Evolutionary conservation across 2,797 vertebrate genomes (phyloP).

Genomic region (Xiphorhynchus erythropygius): DNA sequence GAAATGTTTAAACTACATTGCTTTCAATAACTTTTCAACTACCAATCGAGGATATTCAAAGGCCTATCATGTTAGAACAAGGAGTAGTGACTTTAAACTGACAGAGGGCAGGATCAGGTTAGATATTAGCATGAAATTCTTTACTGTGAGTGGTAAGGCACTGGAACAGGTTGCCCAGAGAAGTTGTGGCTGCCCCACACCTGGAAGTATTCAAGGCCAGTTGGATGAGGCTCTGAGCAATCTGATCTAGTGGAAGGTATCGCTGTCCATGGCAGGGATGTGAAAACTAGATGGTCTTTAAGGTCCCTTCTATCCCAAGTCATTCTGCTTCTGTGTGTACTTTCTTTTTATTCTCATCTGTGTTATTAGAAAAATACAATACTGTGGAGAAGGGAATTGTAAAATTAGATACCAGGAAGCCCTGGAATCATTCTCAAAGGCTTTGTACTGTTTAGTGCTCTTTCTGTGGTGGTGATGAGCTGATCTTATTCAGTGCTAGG

Average conservation of each 20-base stretch:
- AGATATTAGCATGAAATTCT: not conserved
- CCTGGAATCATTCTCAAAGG: not conserved
- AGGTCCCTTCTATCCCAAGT: not conserved
- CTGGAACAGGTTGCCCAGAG: not conserved
- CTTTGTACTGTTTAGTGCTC: not conserved
- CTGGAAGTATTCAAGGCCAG: not conserved
- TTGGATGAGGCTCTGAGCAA: not conserved
- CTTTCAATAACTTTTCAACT: not conserved
- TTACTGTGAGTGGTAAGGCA: not conserved
- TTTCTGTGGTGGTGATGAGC: not conserved
- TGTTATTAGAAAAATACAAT: not conserved
- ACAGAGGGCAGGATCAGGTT: not conserved
- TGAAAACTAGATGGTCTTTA: not conserved
- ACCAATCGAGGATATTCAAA: not conserved
- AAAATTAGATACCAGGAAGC: not conserved
- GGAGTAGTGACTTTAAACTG: not conserved
- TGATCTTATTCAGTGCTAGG: not conserved
- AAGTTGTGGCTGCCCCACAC: not conserved
- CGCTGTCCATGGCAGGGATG: fast-evolving
- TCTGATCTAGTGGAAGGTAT: not conserved
- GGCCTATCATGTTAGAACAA: not conserved
- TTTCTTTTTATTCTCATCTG: not conserved
- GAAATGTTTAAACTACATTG: not conserved
- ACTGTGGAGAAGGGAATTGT: not conserved
- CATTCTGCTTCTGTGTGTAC: not conserved